Conservation (phyloP, 2,113 vertebrate genomes). For the Lutjanus erythropterus region DNA sequence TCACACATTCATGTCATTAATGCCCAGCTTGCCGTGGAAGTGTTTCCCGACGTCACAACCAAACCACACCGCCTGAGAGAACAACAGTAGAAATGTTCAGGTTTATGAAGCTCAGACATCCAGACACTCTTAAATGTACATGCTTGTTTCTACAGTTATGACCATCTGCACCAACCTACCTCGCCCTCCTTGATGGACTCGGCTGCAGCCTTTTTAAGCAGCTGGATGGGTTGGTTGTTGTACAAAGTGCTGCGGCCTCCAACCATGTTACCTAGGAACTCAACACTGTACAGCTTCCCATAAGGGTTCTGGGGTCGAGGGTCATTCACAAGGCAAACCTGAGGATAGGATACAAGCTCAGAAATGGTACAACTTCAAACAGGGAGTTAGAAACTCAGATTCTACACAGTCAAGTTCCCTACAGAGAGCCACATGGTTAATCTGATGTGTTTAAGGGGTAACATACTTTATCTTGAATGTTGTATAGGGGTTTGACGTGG, state of each 20-base stretch:
- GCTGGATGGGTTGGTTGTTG: conserved; percentile 95
- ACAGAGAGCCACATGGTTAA: background rate
- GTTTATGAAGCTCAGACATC: background rate
- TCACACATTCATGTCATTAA: conserved; percentile 97
- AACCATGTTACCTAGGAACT: conserved; percentile 95
- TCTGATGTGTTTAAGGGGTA: background rate
- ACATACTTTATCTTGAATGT: conserved; percentile 95
- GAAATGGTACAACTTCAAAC: conserved; percentile 85
- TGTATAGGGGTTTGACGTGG: conserved; percentile 95
- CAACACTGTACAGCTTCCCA: conserved; percentile 93
- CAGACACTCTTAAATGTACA: background rate
- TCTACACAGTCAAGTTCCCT: conserved; percentile 56
- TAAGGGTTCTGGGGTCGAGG: conserved; percentile 94
- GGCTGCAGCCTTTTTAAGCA: conserved; percentile 93
- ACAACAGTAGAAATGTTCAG: background rate
- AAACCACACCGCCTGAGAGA: conserved; percentile 95
- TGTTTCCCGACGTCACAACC: conserved; percentile 97
- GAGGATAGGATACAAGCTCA: conserved; percentile 19
- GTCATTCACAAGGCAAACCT: conserved; percentile 98
- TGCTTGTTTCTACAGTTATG: background rate
- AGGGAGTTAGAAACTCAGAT: conserved; percentile 85
- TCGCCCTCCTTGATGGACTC: conserved; percentile 95
- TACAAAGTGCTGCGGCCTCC: conserved; percentile 91
- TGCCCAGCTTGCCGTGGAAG: conserved; percentile 96
- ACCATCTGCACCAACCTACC: conserved; percentile 76